A percentile compares a stretch with the other conserved stretches of the same genome.
These are phyloP conservation scores for Monochamus saltuarius DNA, from an alignment of 1,140 invertebrate genomes.

Conservation along the genomic window DNA sequence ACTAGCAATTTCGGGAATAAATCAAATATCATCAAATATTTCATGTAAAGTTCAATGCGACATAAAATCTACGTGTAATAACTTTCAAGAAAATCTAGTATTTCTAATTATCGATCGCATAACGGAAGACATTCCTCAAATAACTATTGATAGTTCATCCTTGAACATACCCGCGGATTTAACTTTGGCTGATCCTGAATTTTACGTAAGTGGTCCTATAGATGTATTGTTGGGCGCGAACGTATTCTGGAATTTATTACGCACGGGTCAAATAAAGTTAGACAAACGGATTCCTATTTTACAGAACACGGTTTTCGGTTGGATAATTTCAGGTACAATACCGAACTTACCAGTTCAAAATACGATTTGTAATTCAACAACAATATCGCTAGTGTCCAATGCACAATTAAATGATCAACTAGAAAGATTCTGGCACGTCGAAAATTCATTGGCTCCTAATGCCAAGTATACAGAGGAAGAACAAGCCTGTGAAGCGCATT, in stretches of 20 bases:
- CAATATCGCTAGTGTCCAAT: neutral
- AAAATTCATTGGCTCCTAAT: neutral
- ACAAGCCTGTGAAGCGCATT: constrained; percentile 6
- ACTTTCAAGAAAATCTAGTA: neutral
- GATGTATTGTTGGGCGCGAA: constrained; percentile 22
- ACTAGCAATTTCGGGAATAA: constrained; percentile 11
- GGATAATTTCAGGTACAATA: constrained; percentile 15
- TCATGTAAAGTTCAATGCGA: neutral
- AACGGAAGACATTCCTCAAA: constrained; percentile 3
- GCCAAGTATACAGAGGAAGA: constrained; percentile 8
- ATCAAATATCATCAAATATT: constrained; percentile 1
- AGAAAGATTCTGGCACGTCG: constrained; percentile 15
- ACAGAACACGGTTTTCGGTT: constrained; percentile 23
- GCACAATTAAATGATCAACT: neutral
- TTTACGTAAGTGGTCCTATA: constrained; percentile 1
- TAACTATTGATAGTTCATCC: neutral
- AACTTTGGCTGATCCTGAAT: constrained; percentile 7
- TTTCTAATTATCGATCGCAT: constrained; percentile 13
- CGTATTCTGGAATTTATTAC: constrained; percentile 23
- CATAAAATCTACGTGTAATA: neutral
- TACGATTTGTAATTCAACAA: neutral
- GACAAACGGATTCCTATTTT: constrained; percentile 16
- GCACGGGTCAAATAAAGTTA: constrained; percentile 18
- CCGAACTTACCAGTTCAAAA: neutral
- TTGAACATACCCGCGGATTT: constrained; percentile 10